Evolutionary conservation across 53 echinoderm and acorn worm species (phyloP).

Genomic region (Echinarachnius parma): DNA sequence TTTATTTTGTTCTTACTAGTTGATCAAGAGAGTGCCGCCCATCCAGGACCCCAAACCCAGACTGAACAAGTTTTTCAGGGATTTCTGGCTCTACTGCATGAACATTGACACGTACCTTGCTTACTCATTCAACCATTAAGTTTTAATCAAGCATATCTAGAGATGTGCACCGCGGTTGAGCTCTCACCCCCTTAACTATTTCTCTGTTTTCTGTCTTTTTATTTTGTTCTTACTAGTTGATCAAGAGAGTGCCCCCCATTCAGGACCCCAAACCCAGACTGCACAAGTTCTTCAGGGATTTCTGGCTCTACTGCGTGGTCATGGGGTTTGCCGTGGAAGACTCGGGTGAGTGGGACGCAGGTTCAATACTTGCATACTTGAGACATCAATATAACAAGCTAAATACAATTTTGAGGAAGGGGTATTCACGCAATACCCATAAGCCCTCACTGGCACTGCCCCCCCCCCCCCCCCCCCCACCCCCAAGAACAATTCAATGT

Average conservation of each 20-base stretch:
- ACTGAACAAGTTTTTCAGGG: slow-evolving; percentile 87
- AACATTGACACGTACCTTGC: too few species aligned
- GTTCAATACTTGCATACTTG: background rate
- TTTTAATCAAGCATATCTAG: too few species aligned
- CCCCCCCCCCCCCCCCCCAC: too few species aligned
- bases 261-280: slow-evolving; percentile 84
- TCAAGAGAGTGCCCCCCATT: slow-evolving; percentile 81
- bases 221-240: slow-evolving; percentile 47
- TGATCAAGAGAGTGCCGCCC: slow-evolving; percentile 74
- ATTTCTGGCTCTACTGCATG: slow-evolving; percentile 97
- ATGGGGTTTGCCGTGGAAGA: slow-evolving; percentile 99
- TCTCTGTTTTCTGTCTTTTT: too few species aligned
- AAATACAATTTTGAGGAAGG: too few species aligned
- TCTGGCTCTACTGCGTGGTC: slow-evolving; percentile 97
- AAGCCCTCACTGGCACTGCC: too few species aligned
- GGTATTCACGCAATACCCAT: too few species aligned
- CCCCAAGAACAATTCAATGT: too few species aligned
- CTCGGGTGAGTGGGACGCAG: slow-evolving; percentile 70
- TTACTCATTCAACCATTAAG: too few species aligned
- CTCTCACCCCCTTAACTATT: too few species aligned
- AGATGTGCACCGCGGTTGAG: too few species aligned
- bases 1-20: slow-evolving; percentile 39
- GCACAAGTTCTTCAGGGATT: slow-evolving; percentile 91
- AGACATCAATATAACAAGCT: too few species aligned
- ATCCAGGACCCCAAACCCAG: slow-evolving; percentile 89